Percentiles rank a stretch among this genome's conserved stretches.
Conservation (phyloP, 2,888 invertebrate genomes). For the Catocala nupta region DNA sequence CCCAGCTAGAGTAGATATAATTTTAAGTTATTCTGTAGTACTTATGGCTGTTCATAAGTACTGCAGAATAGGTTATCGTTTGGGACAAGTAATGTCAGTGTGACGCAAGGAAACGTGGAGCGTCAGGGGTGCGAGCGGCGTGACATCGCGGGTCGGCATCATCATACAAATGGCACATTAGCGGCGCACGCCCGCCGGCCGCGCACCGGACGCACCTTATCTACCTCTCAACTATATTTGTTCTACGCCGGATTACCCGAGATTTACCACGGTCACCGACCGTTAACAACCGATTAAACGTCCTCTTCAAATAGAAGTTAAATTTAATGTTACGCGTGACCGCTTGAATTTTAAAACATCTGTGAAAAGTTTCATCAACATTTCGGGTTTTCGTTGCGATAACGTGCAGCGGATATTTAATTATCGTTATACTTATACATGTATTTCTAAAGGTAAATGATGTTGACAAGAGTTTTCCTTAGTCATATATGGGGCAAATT, state of each 20-base stretch:
- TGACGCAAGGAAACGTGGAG: constrained; percentile 63
- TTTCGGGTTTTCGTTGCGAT: constrained; percentile 46
- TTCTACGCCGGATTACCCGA: constrained; percentile 82
- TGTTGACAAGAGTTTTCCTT: neutral
- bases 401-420: constrained; percentile 46
- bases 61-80: neutral
- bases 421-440: constrained; percentile 29
- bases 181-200: constrained; percentile 63
- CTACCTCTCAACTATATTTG: constrained; percentile 85
- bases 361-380: constrained; percentile 49
- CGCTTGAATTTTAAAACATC: constrained; percentile 66
- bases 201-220: constrained; percentile 82
- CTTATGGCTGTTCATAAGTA: too few relatives aligned
- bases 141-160: constrained; percentile 66
- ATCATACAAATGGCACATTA: constrained; percentile 87
- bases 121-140: constrained; percentile 43
- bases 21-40: too few relatives aligned
- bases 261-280: constrained; percentile 83
- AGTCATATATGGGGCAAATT: too few relatives aligned
- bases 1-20: too few relatives aligned
- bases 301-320: constrained; percentile 82
- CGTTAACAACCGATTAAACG: constrained; percentile 82
- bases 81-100: constrained; percentile 46
- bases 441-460: neutral
- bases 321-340: constrained; percentile 72